Conservation (phyloP, 2,888 invertebrate species). For the Dicyrtoma fusca region DNA sequence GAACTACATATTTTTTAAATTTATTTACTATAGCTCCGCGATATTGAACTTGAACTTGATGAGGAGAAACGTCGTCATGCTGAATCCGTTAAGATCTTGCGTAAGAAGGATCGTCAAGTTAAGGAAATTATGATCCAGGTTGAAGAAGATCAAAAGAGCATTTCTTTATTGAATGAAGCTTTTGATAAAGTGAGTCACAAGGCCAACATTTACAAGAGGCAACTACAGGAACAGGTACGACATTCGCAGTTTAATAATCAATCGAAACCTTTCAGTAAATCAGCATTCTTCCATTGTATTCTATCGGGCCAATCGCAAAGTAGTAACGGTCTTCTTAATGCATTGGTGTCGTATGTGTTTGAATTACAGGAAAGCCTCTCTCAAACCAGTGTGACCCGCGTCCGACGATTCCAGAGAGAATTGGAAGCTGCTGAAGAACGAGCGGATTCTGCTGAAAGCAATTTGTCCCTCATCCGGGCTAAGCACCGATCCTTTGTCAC, state of each 20-base stretch:
- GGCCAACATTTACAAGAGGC: conserved; percentile 92
- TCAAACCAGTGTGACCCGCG: conserved; percentile 89
- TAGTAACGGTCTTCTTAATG: too few relatives aligned
- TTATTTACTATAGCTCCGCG: conserved; percentile 69
- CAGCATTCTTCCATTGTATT: too few relatives aligned
- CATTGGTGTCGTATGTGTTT: too few relatives aligned
- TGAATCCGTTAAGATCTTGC: conserved; percentile 92
- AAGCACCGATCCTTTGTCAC: conserved; percentile 98
- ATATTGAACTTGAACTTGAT: conserved; percentile 90
- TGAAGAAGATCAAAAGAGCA: conserved; percentile 97
- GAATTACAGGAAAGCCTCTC: conserved; percentile 80
- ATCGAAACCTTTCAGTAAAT: neutral
- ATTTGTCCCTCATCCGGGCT: conserved; percentile 91
- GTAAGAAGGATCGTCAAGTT: conserved; percentile 96
- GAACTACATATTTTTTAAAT: neutral
- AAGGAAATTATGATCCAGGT: conserved; percentile 94
- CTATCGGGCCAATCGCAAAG: too few relatives aligned
- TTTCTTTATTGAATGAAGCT: conserved; percentile 85
- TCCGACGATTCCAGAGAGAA: conserved; percentile 97
- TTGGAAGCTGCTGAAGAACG: conserved; percentile 97
- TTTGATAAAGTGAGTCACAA: conserved; percentile 86
- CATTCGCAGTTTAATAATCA: too few relatives aligned
- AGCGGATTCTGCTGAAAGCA: conserved; percentile 92
- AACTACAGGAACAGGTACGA: conserved; percentile 87
- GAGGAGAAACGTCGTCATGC: conserved; percentile 97